Evolutionary conservation across 1,140 invertebrate species (phyloP).

Genomic region (Drosophila azteca): DNA sequence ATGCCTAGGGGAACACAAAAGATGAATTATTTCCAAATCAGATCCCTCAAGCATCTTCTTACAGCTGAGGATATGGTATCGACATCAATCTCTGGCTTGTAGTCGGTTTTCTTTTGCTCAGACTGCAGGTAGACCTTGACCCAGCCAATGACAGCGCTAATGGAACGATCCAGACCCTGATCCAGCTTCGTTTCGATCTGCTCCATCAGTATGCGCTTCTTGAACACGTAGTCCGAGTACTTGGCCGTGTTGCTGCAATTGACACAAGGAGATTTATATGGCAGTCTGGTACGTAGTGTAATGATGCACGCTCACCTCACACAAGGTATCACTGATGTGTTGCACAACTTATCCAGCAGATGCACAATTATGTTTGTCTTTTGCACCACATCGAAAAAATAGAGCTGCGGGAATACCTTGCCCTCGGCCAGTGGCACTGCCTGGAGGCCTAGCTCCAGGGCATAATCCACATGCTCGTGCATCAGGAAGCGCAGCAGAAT

Average conservation of each 20-base stretch:
- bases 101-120: conserved; percentile 98
- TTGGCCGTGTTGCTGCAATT: conserved; percentile 91
- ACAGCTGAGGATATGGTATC: conserved; percentile 90
- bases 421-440: conserved; percentile 96
- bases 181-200: conserved; percentile 97
- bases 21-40: not conserved
- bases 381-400: conserved; percentile 97
- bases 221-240: conserved; percentile 93
- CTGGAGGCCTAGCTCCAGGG: conserved; percentile 95
- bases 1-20: conserved; percentile 88
- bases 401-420: conserved; percentile 91
- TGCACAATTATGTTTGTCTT: conserved; percentile 98
- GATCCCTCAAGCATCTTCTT: conserved; percentile 41
- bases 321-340: conserved; percentile 94
- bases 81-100: conserved; percentile 95
- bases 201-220: conserved; percentile 93
- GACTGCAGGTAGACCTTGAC: conserved; percentile 94
- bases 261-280: not conserved
- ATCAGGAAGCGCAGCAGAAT: conserved; percentile 94
- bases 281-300: not conserved
- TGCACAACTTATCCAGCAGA: conserved; percentile 97
- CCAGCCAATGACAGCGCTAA: conserved; percentile 95
- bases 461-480: conserved; percentile 97
- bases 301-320: conserved; percentile 88
- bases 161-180: conserved; percentile 93